Conservation (phyloP, 2,797 vertebrate genomes). For the Holocentrus rufus region DNA sequence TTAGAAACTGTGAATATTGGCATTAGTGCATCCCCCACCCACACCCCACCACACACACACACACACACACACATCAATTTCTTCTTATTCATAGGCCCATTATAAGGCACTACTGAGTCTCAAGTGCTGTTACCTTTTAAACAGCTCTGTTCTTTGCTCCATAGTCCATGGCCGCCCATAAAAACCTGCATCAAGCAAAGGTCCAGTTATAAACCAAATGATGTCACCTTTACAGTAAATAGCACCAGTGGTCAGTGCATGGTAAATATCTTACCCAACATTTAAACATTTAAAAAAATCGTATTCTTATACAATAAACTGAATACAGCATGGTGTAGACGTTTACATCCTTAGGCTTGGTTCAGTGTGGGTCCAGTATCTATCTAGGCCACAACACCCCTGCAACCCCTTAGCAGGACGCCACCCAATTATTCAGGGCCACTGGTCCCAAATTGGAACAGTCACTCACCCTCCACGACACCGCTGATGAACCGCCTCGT, state of each 20-base stretch:
- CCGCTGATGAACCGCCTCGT: slow-evolving; percentile 88
- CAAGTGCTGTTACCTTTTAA: slow-evolving; percentile 85
- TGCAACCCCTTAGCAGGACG: background rate
- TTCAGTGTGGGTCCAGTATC: too few species aligned
- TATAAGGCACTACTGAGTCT: background rate
- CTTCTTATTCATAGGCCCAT: background rate
- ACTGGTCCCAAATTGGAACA: background rate
- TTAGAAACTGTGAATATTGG: too few species aligned
- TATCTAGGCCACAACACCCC: background rate
- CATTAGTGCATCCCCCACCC: too few species aligned
- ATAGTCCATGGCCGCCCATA: slow-evolving; percentile 99
- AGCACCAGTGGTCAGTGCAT: background rate
- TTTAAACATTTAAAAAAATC: background rate
- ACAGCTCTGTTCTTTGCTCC: slow-evolving; percentile 97
- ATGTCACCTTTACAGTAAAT: slow-evolving; percentile 8
- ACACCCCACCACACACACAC: too few species aligned
- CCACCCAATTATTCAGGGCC: background rate
- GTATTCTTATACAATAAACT: too few species aligned
- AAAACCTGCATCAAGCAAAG: slow-evolving; percentile 86
- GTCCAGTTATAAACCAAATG: slow-evolving; percentile 51
- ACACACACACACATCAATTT: too few species aligned
- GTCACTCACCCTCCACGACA: slow-evolving; percentile 92
- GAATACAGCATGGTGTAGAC: too few species aligned
- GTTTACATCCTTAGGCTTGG: too few species aligned
- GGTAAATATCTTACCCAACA: background rate